Base-by-base conservation (phyloP, 2,888 invertebrate genomes). In the Branchellion lobata region DNA sequence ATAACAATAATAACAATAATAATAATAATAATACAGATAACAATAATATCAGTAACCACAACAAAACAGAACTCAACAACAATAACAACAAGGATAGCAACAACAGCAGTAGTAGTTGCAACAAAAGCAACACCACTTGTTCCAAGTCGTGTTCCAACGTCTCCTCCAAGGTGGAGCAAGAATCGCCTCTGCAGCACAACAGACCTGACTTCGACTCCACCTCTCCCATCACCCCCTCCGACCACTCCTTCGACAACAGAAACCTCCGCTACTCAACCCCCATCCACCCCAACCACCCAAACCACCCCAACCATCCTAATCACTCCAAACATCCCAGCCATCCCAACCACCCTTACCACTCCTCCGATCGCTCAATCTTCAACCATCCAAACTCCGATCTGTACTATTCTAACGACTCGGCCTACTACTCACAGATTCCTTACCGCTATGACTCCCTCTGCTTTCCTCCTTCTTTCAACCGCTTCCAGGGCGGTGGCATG, bases 381-480 rank as follows among this genome's bases (percentile, higher is more conserved):
- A n/a, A n/a, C n/a, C 27, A 33, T n/a, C 31, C 31, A 33, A 33
- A 73, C 73, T 33, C 24, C 33, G 51, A 75, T 31, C 24, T 47
- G 14, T 65, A 61, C 27, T 77, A 77, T 36, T 36, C 34, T 1
- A 77, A 77, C 65, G 77, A 77, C n/a, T 51, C 51, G 14, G 24
- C 51, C 29, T 77, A 77, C 34, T 65, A 65, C 77, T 65, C 61
- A 21, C 77, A 77, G 27, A 61, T 77, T 57, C 51, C 31, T 29
- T 77, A 77, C 77, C 21, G 65, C 3, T 33, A 57, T n/a, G 77
- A 77, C 27, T 57, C 77, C 14, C 65, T 77, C n/a, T 77, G 51
- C 31, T 77, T 77, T 24, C 36, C 77, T 34, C 36, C 77, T 24
- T 21, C 61, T 31, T 34, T 77, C 34, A 57, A 77, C 34, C 77